Conservation (phyloP, 1,140 invertebrate species). For the Nasonia giraulti region DNA sequence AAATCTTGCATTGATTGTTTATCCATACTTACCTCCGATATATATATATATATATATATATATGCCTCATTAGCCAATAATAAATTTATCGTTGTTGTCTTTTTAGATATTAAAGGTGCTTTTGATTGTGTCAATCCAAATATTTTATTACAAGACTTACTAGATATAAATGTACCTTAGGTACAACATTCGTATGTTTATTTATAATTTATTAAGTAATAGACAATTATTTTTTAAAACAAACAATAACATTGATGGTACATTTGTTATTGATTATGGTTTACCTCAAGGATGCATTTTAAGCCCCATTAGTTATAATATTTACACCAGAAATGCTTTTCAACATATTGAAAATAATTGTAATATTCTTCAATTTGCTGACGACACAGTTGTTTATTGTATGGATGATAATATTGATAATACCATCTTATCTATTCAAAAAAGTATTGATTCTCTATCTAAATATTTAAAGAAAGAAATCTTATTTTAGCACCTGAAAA, state of each 20-base stretch:
- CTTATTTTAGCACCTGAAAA: too few species aligned
- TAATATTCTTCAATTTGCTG: constrained; percentile 45
- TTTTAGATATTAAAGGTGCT: constrained; percentile 52
- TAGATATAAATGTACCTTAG: constrained; percentile 25
- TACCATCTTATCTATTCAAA: too few species aligned
- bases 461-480: too few species aligned
- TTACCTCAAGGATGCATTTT: constrained; percentile 47
- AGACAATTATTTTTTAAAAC: constrained; percentile 14
- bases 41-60: too few species aligned
- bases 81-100: constrained; percentile 8
- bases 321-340: constrained; percentile 29
- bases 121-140: constrained; percentile 48
- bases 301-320: constrained; percentile 41
- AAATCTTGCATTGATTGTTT: constrained; percentile 52
- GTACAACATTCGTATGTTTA: constrained; percentile 13
- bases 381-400: constrained; percentile 40
- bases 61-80: constrained; percentile 17
- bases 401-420: neutral
- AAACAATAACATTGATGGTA: neutral
- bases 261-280: constrained; percentile 18
- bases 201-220: constrained; percentile 28
- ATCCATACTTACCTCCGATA: constrained; percentile 10
- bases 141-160: constrained; percentile 44
- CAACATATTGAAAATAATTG: neutral
- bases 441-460: too few species aligned